Percentiles rank a stretch among this genome's conserved stretches.
phyloP scores from a whole-genome alignment of 2,797 vertebrate species.

The Vipera latastei region DNA sequence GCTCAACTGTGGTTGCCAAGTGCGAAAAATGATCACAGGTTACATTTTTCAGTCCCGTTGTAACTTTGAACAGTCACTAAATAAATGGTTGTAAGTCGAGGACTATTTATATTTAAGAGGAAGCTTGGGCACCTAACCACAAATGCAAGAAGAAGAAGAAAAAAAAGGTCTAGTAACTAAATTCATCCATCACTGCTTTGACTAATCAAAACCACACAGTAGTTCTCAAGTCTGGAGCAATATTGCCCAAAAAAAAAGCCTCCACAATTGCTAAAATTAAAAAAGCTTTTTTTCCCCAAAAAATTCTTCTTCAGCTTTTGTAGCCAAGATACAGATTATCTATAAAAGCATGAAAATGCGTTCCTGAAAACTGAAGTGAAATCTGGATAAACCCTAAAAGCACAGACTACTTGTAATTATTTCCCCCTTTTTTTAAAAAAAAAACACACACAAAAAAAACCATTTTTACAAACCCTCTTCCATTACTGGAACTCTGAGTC shows the following conservation, averaged over 20 bases:
- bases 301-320: background rate
- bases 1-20: too few relatives aligned
- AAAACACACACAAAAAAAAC: background rate
- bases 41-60: background rate
- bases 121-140: background rate
- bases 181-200: background rate
- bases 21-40: too few relatives aligned
- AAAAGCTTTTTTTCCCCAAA: background rate
- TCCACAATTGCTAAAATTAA: background rate
- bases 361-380: constrained; percentile 45
- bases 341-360: background rate
- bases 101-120: background rate
- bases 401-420: constrained; percentile 37
- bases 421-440: background rate
- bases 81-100: background rate
- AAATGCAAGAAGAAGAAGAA: background rate
- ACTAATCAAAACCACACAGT: background rate
- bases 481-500: constrained; percentile 73
- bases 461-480: background rate
- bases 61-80: background rate
- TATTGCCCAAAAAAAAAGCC: background rate
- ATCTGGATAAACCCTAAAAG: constrained; percentile 46
- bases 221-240: background rate
- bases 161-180: background rate
- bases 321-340: background rate